Evolutionary conservation across 2,888 invertebrate species (phyloP), one percentile per base, ranked within the genome.

Genomic region (Nycteola revayana): DNA sequence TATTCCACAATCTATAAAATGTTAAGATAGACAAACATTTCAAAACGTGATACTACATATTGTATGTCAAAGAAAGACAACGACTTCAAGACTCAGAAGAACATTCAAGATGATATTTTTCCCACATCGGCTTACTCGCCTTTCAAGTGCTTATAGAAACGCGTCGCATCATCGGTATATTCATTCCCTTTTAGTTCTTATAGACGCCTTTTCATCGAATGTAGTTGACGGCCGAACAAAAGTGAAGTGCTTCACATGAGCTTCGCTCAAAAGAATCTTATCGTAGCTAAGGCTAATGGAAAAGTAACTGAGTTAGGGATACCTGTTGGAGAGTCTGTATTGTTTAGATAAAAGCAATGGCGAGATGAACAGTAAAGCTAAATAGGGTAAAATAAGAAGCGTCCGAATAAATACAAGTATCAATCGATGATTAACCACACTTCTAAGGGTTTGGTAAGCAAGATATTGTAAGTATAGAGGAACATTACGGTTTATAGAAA

Each of bases 281-380:
- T 77, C 59, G 66, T 61, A 66, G 61, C 38, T 60, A 59, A 69
- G 60, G 67, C 64, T 62, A 41, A 58, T 53, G 67, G 70, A 70
- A 75, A 69, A 67, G 49, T 52, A 54, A 49, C 51, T 39, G 44
- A 35, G 32, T 42, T 51, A 46, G 28, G 10, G 9, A 9, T 28
- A 33, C 29, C 10, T 25, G 27, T 28, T 29, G 37, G 2, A 23
- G 18, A 36, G 9, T 7, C 30, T 30, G 10, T 25, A 14, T 42
- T 38, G 20, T 36, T 34, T 14, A 25, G 25, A 37, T 39, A 29
- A 42, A 29, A 11, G 18, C 25, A 30, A 24, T 28, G 22, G 18
- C 17, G 6, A 18, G 6, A 18, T 5, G 18, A 5, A 18, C 6
- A 3, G 21, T 21, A 21, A 21, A 21, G n/a, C n/a, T n/a, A n/a